A percentile compares a stretch with the other conserved stretches of the same genome.
These are phyloP conservation scores for Tachysurus fulvidraco DNA, from an alignment of 2,113 vertebrate genomes.

Conservation along the genomic window DNA sequence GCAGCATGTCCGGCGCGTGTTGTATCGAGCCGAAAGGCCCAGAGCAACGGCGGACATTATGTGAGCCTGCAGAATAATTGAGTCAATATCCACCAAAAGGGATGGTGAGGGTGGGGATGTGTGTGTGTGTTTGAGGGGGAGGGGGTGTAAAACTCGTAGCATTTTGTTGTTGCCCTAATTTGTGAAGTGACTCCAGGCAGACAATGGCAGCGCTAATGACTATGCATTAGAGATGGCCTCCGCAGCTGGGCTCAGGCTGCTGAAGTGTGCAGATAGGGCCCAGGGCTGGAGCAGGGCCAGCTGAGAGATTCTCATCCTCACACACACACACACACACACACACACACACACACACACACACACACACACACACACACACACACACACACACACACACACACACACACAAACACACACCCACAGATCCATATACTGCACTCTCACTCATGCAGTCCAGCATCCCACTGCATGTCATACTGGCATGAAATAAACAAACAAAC, in stretches of 20 bases:
- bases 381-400: background rate
- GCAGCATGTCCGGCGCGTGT: constrained; percentile 42
- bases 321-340: background rate
- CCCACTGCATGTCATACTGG: constrained; percentile 29
- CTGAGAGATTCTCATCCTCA: constrained; percentile 14
- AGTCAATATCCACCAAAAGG: constrained; percentile 37
- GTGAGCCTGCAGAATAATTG: constrained; percentile 39
- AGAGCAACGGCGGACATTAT: constrained; percentile 40
- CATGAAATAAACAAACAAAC: constrained; percentile 31
- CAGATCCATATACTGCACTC: constrained; percentile 6
- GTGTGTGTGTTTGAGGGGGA: constrained; percentile 23
- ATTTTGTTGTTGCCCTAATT: constrained; percentile 64
- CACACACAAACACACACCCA: background rate
- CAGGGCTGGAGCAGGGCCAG: constrained; percentile 60
- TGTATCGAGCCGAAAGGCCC: constrained; percentile 31
- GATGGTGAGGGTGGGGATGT: constrained; percentile 30
- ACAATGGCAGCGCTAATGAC: constrained; percentile 65
- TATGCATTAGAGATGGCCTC: constrained; percentile 67
- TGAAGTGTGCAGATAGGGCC: constrained; percentile 63
- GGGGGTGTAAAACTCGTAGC: background rate
- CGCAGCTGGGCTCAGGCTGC: constrained; percentile 71
- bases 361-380: background rate
- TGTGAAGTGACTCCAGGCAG: constrained; percentile 69
- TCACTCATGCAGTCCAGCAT: constrained; percentile 24
- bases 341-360: background rate